A percentile compares a stretch with the other conserved stretches of the same genome.
Evolutionary conservation across 2,113 vertebrate species (phyloP).

Genomic region (Leiothrix lutea): DNA sequence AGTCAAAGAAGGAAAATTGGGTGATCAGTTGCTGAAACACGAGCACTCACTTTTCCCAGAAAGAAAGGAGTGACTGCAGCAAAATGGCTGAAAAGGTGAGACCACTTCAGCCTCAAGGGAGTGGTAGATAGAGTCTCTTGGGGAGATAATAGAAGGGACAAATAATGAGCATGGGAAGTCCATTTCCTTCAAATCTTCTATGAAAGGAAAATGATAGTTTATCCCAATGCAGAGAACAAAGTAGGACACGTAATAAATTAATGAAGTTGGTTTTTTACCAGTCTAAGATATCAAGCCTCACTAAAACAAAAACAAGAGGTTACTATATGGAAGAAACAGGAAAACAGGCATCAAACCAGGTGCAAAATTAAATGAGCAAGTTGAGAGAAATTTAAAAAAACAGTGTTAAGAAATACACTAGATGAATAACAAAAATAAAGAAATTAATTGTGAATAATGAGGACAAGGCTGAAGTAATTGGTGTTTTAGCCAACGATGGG

Average conservation of each 20-base stretch:
- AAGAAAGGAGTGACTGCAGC: background rate
- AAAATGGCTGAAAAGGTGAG: background rate
- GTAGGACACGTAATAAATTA: background rate
- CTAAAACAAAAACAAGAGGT: background rate
- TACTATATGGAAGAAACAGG: background rate
- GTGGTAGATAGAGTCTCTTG: background rate
- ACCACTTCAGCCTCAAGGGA: background rate
- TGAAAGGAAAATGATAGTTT: background rate
- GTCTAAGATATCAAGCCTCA: background rate
- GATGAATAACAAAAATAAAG: background rate
- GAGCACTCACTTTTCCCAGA: background rate
- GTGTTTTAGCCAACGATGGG: background rate
- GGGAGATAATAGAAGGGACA: background rate
- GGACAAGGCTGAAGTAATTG: background rate
- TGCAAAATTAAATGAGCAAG: background rate
- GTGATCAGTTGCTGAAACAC: background rate
- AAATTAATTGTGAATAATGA: background rate
- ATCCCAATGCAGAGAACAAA: background rate
- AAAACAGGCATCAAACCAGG: background rate
- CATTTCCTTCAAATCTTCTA: background rate
- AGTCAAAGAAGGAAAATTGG: background rate
- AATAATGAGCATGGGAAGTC: background rate
- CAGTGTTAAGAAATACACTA: background rate
- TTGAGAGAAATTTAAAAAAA: background rate
- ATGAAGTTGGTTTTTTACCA: background rate